phyloP scores from a whole-genome alignment of 2,113 vertebrate genomes.

The Australoheros scitulus region DNA sequence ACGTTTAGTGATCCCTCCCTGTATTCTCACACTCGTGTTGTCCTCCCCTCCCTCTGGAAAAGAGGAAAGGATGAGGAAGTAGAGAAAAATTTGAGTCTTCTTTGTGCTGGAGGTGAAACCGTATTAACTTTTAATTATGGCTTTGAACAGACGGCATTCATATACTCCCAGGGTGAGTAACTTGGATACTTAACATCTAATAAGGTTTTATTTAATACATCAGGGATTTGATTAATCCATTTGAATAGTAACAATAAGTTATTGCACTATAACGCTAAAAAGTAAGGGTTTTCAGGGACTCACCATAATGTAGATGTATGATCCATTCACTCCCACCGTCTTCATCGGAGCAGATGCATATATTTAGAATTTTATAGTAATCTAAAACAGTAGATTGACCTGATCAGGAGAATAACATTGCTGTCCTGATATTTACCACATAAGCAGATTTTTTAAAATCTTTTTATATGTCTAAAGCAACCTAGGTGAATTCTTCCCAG shows the following conservation, averaged over 20 bases:
- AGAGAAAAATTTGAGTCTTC: neutral
- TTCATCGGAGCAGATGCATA: neutral
- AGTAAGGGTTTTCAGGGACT: slow-evolving; percentile 24
- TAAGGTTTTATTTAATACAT: neutral
- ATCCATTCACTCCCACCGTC: neutral
- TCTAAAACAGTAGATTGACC: neutral
- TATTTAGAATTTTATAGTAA: neutral
- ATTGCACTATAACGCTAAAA: neutral
- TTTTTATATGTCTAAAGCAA: neutral
- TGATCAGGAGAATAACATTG: neutral
- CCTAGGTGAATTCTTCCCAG: rapidly evolving
- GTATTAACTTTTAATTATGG: slow-evolving; percentile 44
- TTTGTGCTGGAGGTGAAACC: slow-evolving; percentile 19
- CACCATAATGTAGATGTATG: slow-evolving; percentile 32
- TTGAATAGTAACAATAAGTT: neutral
- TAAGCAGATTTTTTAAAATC: neutral
- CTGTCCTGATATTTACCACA: neutral
- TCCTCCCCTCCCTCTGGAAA: neutral
- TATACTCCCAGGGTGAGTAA: slow-evolving; percentile 72
- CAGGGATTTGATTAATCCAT: neutral
- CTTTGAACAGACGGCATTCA: slow-evolving; percentile 71
- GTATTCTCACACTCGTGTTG: neutral
- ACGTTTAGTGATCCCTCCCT: slow-evolving; percentile 55
- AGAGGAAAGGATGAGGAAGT: slow-evolving; percentile 1
- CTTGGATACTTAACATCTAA: neutral